Evolutionary conservation across 2,113 vertebrate genomes (phyloP).

Genomic region (Mobula hypostoma): DNA sequence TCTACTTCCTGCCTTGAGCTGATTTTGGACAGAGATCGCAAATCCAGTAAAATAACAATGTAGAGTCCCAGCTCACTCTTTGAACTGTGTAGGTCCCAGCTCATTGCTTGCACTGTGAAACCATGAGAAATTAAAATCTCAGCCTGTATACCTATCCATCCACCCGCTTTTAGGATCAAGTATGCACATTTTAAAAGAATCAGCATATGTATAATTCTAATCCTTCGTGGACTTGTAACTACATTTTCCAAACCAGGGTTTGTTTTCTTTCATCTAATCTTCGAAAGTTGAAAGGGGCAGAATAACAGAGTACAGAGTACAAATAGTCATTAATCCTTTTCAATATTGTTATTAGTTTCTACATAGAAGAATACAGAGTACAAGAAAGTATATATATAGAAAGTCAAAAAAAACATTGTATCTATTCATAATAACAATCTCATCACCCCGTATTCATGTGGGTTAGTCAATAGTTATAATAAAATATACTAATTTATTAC

Average conservation of each 20-base stretch:
- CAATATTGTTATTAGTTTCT: too few species aligned
- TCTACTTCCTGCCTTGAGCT: not conserved
- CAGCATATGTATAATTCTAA: not conserved
- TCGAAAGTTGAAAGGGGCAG: not conserved
- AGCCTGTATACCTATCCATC: too few species aligned
- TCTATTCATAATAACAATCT: too few species aligned
- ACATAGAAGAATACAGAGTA: too few species aligned
- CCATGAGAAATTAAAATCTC: not conserved
- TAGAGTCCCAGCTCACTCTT: too few species aligned
- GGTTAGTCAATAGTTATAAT: too few species aligned
- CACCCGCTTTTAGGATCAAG: not conserved
- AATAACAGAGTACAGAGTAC: not conserved
- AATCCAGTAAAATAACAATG: slow-evolving; percentile 17
- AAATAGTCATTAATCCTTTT: not conserved
- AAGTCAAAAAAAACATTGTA: too few species aligned
- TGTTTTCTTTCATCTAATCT: not conserved
- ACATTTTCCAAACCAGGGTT: not conserved
- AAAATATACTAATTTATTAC: too few species aligned
- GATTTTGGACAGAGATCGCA: not conserved
- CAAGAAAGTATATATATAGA: too few species aligned
- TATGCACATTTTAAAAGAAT: not conserved
- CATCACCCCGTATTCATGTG: too few species aligned
- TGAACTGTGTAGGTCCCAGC: too few species aligned
- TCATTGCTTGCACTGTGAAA: not conserved
- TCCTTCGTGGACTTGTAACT: not conserved